Conservation (phyloP, 2,888 invertebrate species). For the Hemistola chrysoprasaria region DNA sequence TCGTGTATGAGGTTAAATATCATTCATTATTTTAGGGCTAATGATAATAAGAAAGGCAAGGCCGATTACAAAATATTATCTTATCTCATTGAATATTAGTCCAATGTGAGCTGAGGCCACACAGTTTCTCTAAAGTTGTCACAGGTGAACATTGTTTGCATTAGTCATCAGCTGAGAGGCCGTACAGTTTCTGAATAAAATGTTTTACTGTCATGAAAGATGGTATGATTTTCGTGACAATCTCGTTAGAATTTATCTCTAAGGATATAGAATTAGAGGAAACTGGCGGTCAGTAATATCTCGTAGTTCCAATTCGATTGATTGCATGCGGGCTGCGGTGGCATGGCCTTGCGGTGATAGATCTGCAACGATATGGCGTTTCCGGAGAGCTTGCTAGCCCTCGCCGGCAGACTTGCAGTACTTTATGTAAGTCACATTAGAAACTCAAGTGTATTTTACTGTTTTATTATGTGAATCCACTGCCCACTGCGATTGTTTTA, state of each 20-base stretch:
- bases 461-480: constrained; percentile 10
- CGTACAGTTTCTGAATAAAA: constrained; percentile 28
- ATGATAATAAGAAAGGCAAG: constrained; percentile 32
- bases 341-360: constrained; percentile 46
- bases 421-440: constrained; percentile 46
- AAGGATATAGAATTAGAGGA: constrained; percentile 23
- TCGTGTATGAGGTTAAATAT: not conserved
- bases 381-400: constrained; percentile 48
- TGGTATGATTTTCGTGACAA: constrained; percentile 40
- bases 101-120: constrained; percentile 47
- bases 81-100: constrained; percentile 54
- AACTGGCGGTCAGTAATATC: constrained; percentile 32
- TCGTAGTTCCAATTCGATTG: constrained; percentile 29
- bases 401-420: constrained; percentile 42
- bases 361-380: constrained; percentile 46
- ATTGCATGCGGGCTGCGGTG: constrained; percentile 39
- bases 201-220: constrained; percentile 20
- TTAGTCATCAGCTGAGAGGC: constrained; percentile 38
- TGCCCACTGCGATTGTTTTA: constrained; percentile 21
- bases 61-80: constrained; percentile 49
- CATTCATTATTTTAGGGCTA: constrained; percentile 1
- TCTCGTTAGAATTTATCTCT: constrained; percentile 34
- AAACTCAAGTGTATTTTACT: constrained; percentile 18
- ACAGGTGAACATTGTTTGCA: constrained; percentile 51
- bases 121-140: constrained; percentile 44